Conservation (phyloP, 2,888 invertebrate genomes). For the Tridacna gigas region DNA sequence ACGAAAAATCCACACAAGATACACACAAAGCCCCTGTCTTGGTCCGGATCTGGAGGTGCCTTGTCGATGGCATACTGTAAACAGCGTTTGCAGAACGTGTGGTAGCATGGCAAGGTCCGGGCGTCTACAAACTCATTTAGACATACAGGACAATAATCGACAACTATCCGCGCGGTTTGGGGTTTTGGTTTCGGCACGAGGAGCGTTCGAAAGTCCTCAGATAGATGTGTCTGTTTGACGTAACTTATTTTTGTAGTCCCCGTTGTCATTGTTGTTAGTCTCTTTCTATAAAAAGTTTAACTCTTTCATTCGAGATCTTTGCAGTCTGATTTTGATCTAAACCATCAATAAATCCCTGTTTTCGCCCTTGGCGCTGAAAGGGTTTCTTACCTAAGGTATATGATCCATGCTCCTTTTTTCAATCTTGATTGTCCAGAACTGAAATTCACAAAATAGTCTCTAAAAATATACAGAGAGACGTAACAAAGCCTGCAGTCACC, state of each 20-base stretch:
- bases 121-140: conserved; percentile 38
- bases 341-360: not conserved
- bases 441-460: too few species aligned
- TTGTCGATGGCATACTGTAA: conserved; percentile 46
- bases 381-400: too few species aligned
- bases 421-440: too few species aligned
- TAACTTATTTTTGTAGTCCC: conserved; percentile 27
- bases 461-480: too few species aligned
- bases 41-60: conserved; percentile 6
- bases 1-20: conserved; percentile 51
- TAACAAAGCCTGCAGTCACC: too few species aligned
- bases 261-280: not conserved
- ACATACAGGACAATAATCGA: conserved; percentile 45
- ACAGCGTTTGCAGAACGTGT: conserved; percentile 45
- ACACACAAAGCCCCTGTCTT: conserved; percentile 51
- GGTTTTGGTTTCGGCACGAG: conserved; percentile 6
- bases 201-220: conserved; percentile 49
- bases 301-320: not conserved
- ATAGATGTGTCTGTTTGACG: conserved; percentile 36
- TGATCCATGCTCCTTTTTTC: too few species aligned
- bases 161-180: conserved; percentile 4
- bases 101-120: conserved; percentile 37
- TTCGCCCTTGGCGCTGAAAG: not conserved
- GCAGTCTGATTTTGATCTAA: too few species aligned
- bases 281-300: not conserved